Evolutionary conservation across 1,140 invertebrate genomes (phyloP), one percentile per base, ranked within the genome.

Genomic region (Ericerus pela): DNA sequence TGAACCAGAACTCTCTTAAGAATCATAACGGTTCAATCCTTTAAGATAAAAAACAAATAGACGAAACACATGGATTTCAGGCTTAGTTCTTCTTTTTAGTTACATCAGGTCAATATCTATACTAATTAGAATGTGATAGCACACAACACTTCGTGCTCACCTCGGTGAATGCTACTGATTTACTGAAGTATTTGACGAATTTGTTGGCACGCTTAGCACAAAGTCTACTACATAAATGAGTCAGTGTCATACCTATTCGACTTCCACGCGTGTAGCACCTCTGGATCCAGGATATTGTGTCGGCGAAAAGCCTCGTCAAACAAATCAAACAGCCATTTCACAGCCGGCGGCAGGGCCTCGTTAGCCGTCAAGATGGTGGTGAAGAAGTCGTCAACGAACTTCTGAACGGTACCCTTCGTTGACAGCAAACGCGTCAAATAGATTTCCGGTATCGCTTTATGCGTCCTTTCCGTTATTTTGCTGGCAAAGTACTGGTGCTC

Each of bases 371-470:
- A 69, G 64, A 94, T 88, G 3, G 87, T 92, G 52, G 79, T 78
- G 64, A 94, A 85, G 68, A 96, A 95, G 69, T 95, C 91, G 66
- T 95, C 91, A 11, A 96, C 88, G 71, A 94, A 96, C 68, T 96
- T 94, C 68, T 96, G 90, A 51, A 96, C 84, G 6, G 91, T 96
- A 18, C 92, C 92, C 71, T 95, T 95, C 0, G 90, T 94, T 24
- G 92, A 94, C 1, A 96, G 70, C 14, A 96, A 71, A 61, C 92
- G 74, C 5, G 92, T 96, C 52, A 96, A 75, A 69, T 93, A 96
- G 67, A 96, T 94, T 73, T 96, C 92, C 1, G 92, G 90, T 61
- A 96, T 94, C 6, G 87, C 87, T 77, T 91, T 93, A 67, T 90
- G 88, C 18, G 81, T 83, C 41, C 85, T 75, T 65, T 89, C 85